Evolutionary conservation across 2,888 invertebrate species (phyloP).

Genomic region (Cryptus viduatorius): DNA sequence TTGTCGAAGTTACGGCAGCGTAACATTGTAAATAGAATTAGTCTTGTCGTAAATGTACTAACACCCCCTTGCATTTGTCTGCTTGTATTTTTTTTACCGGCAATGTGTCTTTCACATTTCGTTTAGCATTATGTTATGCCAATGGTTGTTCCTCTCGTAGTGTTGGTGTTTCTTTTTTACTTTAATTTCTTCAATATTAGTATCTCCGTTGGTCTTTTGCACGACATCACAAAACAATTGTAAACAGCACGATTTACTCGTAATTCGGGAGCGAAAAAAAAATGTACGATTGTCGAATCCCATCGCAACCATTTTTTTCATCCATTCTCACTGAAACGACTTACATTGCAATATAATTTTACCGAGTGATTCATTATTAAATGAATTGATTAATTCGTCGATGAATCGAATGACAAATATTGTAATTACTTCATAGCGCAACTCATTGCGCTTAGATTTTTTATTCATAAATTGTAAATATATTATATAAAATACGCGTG

Average conservation of each 20-base stretch:
- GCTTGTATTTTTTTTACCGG: slow-evolving; percentile 5
- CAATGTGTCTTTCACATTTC: slow-evolving; percentile 1
- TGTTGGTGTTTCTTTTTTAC: neutral
- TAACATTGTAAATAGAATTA: slow-evolving; percentile 3
- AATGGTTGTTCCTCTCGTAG: slow-evolving; percentile 16
- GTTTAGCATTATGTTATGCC: slow-evolving; percentile 6
- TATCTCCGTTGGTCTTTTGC: neutral
- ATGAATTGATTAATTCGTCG: neutral
- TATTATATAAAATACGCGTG: no score
- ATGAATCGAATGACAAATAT: neutral
- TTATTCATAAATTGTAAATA: neutral
- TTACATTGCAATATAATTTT: neutral
- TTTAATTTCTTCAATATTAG: slow-evolving; percentile 1
- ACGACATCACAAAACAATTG: neutral
- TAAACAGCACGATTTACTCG: neutral
- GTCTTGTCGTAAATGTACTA: slow-evolving; percentile 18
- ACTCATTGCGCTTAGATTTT: neutral
- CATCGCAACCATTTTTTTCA: neutral
- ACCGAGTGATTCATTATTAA: neutral
- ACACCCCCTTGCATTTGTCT: slow-evolving; percentile 10
- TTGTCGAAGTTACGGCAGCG: neutral
- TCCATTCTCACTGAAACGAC: neutral
- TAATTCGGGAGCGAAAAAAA: neutral
- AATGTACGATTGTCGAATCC: neutral
- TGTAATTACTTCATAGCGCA: neutral